phyloP scores from a whole-genome alignment of 2,888 invertebrate genomes.

The Perizoma flavofasciatum region DNA sequence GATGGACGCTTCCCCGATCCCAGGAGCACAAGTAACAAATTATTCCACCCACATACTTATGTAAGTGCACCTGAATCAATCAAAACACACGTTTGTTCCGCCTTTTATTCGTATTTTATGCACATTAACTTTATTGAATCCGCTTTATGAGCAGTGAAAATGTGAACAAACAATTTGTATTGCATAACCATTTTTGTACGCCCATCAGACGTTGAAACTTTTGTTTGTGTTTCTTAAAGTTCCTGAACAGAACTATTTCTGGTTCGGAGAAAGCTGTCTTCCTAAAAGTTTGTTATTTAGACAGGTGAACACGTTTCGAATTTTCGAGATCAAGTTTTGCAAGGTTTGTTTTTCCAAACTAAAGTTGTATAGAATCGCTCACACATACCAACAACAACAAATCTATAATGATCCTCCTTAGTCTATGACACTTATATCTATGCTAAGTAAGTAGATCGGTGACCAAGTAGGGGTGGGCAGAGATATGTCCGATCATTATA shows the following conservation, averaged over 20 bases:
- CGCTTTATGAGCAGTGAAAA: conserved; percentile 61
- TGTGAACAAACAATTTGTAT: conserved; percentile 49
- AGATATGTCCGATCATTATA: too few relatives aligned
- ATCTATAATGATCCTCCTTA: too few relatives aligned
- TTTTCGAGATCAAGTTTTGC: background rate
- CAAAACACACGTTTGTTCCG: conserved; percentile 69
- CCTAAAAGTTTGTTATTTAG: background rate
- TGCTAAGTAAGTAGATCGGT: too few relatives aligned
- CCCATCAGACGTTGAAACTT: conserved; percentile 5
- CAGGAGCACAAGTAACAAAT: conserved; percentile 76
- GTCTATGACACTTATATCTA: too few relatives aligned
- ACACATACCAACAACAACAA: too few relatives aligned
- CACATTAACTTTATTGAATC: conserved; percentile 65
- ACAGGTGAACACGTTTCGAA: background rate
- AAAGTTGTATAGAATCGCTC: too few relatives aligned
- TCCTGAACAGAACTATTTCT: conserved; percentile 5
- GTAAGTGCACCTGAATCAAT: conserved; percentile 82
- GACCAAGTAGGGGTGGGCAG: too few relatives aligned
- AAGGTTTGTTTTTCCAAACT: conserved; percentile 1
- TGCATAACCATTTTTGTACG: conserved; percentile 38
- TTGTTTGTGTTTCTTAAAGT: conserved; percentile 35
- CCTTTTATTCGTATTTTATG: conserved; percentile 66
- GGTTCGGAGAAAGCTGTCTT: background rate
- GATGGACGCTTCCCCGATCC: conserved; percentile 42
- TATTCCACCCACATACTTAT: conserved; percentile 80